Conservation (phyloP, 1,140 invertebrate species). For the Dicyema japonicum region DNA sequence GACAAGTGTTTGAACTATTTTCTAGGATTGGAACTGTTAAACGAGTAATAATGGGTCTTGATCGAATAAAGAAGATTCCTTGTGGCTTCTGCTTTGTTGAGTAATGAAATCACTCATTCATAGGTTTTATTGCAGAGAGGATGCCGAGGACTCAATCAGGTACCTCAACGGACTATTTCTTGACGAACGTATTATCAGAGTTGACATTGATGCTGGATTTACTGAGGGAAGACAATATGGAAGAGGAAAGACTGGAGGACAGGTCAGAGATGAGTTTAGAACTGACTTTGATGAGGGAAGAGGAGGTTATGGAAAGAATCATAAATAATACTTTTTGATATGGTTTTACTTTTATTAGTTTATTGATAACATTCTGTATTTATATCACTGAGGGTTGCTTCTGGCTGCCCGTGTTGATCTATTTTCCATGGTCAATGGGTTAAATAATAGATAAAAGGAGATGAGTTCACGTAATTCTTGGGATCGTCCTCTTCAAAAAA, state of each 20-base stretch:
- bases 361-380: too few relatives aligned
- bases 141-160: constrained; percentile 68
- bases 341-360: too few relatives aligned
- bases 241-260: constrained; percentile 79
- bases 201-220: constrained; percentile 97
- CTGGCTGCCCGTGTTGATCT: too few relatives aligned
- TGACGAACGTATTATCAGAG: constrained; percentile 77
- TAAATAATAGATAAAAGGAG: too few relatives aligned
- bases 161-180: constrained; percentile 79
- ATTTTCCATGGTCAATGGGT: too few relatives aligned
- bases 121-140: constrained; percentile 43
- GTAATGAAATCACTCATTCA: constrained; percentile 22
- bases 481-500: too few relatives aligned
- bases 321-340: too few relatives aligned
- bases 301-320: constrained; percentile 86
- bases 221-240: constrained; percentile 89
- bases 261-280: constrained; percentile 83
- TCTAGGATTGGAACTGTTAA: constrained; percentile 73
- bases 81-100: constrained; percentile 98
- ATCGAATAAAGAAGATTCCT: constrained; percentile 85
- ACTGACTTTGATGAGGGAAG: constrained; percentile 76
- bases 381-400: too few relatives aligned
- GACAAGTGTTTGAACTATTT: constrained; percentile 91
- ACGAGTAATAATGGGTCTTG: constrained; percentile 78
- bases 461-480: too few relatives aligned